Conservation (phyloP, 2,888 invertebrate genomes). For the Petrolisthes manimaculis region DNA sequence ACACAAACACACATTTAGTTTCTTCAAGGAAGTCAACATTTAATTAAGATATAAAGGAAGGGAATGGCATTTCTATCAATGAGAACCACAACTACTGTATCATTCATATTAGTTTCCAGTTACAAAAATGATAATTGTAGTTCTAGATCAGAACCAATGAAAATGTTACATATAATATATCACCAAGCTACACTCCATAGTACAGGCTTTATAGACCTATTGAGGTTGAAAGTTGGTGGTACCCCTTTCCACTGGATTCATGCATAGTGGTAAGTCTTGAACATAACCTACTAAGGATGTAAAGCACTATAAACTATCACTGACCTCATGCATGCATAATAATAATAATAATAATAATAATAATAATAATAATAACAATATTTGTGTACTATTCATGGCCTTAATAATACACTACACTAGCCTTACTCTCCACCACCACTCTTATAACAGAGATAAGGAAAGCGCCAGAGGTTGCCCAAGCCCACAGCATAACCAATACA, state of each 20-base stretch:
- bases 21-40: not conserved
- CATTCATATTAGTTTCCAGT: no score
- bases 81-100: no score
- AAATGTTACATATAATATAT: no score
- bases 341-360: not conserved
- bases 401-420: not conserved
- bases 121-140: no score
- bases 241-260: no score
- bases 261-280: no score
- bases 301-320: no score
- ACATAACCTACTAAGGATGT: no score
- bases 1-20: not conserved
- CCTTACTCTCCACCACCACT: conserved; percentile 61
- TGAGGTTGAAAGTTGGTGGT: no score
- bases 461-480: conserved; percentile 65
- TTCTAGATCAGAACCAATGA: no score
- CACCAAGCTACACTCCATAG: no score
- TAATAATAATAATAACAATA: not conserved
- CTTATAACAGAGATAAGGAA: conserved; percentile 64
- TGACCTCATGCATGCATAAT: not conserved
- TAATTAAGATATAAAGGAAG: not conserved
- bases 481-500: conserved; percentile 64
- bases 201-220: no score
- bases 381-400: not conserved
- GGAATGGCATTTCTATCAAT: not conserved